phyloP scores from a whole-genome alignment of 1,140 invertebrate genomes.

The Stegodyphus dumicola region DNA sequence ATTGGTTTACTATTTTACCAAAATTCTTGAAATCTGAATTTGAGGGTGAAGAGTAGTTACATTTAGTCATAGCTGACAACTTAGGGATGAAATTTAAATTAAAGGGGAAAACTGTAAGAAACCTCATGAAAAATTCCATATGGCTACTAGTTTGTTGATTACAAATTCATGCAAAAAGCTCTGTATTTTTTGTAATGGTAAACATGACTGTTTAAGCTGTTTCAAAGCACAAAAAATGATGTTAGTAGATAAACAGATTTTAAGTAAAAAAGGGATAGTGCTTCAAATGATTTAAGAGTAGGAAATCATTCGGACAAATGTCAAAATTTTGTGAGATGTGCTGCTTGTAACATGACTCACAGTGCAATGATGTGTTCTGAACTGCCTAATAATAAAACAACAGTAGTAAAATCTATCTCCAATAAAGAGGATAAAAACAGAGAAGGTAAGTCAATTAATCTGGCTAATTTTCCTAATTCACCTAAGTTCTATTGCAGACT shows the following conservation, averaged over 20 bases:
- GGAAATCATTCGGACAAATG: neutral
- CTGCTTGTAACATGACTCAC: slow-evolving; percentile 1
- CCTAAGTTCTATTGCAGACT: neutral
- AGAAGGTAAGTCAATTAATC: neutral
- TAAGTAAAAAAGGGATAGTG: neutral
- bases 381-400: neutral
- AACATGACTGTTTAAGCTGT: neutral
- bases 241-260: neutral
- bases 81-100: neutral
- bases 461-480: neutral
- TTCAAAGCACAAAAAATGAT: neutral
- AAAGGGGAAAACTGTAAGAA: neutral
- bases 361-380: slow-evolving; percentile 12
- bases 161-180: neutral
- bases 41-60: neutral
- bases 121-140: no score
- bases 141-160: slow-evolving; percentile 3
- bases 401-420: neutral
- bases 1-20: slow-evolving; percentile 2
- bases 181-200: slow-evolving; percentile 11
- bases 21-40: slow-evolving; percentile 27
- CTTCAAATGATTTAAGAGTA: slow-evolving; percentile 16
- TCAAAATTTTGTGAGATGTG: slow-evolving; percentile 2
- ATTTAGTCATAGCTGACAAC: neutral
- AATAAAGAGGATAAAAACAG: neutral